Percentiles rank a stretch among this genome's conserved stretches.
Evolutionary conservation across 2,888 invertebrate species (phyloP).

Genomic region (Pycnomerus fuliginosus): DNA sequence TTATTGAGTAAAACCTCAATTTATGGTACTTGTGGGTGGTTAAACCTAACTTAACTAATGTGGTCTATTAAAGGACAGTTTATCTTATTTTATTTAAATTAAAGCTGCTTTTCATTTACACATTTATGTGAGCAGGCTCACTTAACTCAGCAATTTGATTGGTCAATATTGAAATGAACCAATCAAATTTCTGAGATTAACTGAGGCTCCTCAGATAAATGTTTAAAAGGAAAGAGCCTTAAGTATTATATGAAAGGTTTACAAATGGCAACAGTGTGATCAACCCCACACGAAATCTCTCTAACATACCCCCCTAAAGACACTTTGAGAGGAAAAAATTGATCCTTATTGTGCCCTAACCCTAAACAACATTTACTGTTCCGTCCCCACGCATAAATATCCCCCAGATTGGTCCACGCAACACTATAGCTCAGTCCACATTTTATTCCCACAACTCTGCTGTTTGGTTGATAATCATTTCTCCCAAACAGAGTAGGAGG

Average conservation of each 20-base stretch:
- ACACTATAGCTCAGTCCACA: constrained; percentile 77
- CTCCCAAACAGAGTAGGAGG: constrained; percentile 81
- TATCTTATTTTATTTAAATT: too few relatives aligned
- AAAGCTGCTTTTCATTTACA: too few relatives aligned
- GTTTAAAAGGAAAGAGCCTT: too few relatives aligned
- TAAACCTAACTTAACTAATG: too few relatives aligned
- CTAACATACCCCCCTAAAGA: constrained; percentile 74
- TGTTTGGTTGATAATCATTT: constrained; percentile 77
- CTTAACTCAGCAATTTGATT: too few relatives aligned
- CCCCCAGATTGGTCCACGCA: constrained; percentile 79
- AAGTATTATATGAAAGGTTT: constrained; percentile 67
- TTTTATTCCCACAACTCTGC: constrained; percentile 63
- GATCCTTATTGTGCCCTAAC: constrained; percentile 66
- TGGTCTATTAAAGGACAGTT: too few relatives aligned
- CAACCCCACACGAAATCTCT: constrained; percentile 79
- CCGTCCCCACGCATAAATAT: constrained; percentile 90
- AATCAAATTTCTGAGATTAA: too few relatives aligned
- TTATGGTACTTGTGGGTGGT: too few relatives aligned
- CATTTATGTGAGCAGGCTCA: too few relatives aligned
- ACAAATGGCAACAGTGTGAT: constrained; percentile 79
- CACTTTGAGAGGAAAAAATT: constrained; percentile 84
- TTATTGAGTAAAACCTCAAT: too few relatives aligned
- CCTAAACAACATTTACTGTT: constrained; percentile 85
- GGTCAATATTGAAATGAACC: too few relatives aligned
- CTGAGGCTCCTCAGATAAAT: too few relatives aligned